These are phyloP conservation scores for Eupithecia inturbata DNA, from an alignment of 2,888 invertebrate genomes.

Conservation along the genomic window DNA sequence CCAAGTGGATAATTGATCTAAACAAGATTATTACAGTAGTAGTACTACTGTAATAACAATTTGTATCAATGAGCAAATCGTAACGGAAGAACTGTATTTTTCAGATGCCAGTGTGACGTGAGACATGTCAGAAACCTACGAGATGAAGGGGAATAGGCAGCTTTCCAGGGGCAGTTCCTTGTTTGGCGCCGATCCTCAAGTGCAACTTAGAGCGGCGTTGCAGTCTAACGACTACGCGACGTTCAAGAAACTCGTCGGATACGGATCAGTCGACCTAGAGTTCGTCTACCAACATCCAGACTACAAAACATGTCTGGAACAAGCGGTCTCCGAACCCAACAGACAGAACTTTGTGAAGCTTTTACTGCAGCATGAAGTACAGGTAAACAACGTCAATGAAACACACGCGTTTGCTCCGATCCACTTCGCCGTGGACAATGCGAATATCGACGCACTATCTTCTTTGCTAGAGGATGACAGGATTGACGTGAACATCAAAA, in stretches of 20 bases:
- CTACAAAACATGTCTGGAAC: conserved; percentile 85
- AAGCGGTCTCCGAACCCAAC: conserved; percentile 81
- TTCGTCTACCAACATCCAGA: conserved; percentile 83
- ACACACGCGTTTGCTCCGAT: conserved; percentile 85
- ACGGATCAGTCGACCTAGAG: conserved; percentile 80
- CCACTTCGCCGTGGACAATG: conserved; percentile 86
- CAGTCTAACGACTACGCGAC: conserved; percentile 78
- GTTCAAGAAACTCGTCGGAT: conserved; percentile 79
- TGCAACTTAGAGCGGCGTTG: conserved; percentile 79
- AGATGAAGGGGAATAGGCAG: conserved; percentile 72
- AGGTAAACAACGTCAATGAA: conserved; percentile 84
- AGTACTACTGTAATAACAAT: conserved; percentile 58
- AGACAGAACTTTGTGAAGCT: conserved; percentile 82
- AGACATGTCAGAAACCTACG: conserved; percentile 78
- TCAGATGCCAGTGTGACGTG: conserved; percentile 76
- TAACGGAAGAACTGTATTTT: conserved; percentile 57
- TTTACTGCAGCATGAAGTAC: conserved; percentile 85
- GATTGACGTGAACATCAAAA: conserved; percentile 79
- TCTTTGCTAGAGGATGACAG: conserved; percentile 75
- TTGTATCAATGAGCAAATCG: conserved; percentile 67
- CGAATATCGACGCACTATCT: conserved; percentile 76
- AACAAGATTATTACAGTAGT: conserved; percentile 57
- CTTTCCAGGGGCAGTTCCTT: conserved; percentile 74
- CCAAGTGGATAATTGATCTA: conserved; percentile 65
- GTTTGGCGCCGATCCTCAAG: conserved; percentile 77